Evolutionary conservation across 53 echinoderm and acorn worm genomes (phyloP), one percentile per base, ranked within the genome.

Genomic region (Paracentrotus lividus): DNA sequence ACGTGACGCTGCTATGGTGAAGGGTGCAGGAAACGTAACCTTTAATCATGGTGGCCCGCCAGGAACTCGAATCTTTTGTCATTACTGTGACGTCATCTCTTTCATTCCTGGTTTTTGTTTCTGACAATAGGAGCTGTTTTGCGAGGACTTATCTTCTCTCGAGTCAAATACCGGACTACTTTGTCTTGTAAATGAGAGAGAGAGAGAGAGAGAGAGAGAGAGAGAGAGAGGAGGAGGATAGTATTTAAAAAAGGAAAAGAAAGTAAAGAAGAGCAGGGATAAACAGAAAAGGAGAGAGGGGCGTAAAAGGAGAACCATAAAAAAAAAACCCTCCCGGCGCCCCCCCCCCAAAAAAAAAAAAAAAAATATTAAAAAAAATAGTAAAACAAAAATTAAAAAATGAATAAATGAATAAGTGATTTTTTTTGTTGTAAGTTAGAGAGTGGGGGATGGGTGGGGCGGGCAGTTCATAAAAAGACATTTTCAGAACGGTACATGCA

Each of bases 81-180:
- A 36, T 20, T 18, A 20, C 18, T 21, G 36, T 72, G 72, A 72
- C 72, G 72, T 72, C 72, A 72, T 40, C 40, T 72, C 72, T 72
- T 72, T 72, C 5, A 72, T 36, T 72, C 64, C 59, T 9, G 5
- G 40, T 36, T 72, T 72, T 72, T 72, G 72, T 72, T 72, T 72
- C 72, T 40, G 72, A 72, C 72, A 72, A 72, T 72, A 72, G 72
- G 36, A 40, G 36, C 72, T 72, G 40, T 72, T 72, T 67, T 72
- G 40, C 40, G 72, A 72, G 72, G 72, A 72, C 72, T 67, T 72
- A 36, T 72, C 72, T 72, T 21, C 32, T 72, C 72, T 16, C 14
- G 72, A 72, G 40, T 72, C 72, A 72, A 72, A 72, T 72, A 72
- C 72, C 72, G 18, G 72, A 72, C 72, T 72, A 18, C 72, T 20